Percentiles rank a stretch among this genome's conserved stretches.
These are phyloP conservation scores for Ceyx erithaca DNA, from an alignment of 2,797 vertebrate genomes.

Conservation along the genomic window DNA sequence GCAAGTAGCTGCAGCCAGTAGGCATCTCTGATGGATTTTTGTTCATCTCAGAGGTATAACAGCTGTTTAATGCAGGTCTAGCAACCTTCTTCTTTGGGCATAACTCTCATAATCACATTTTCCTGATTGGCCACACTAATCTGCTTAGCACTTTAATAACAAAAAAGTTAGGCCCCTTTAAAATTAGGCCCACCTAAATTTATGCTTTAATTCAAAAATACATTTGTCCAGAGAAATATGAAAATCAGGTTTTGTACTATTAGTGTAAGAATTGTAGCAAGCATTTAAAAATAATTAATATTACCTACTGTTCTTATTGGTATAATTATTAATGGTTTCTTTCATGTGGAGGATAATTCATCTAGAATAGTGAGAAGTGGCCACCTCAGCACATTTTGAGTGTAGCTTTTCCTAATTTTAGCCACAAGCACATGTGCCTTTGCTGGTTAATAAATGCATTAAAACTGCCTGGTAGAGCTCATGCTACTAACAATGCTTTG, in stretches of 20 bases:
- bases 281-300: not conserved
- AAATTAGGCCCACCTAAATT: constrained; percentile 40
- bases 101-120: not conserved
- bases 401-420: constrained; percentile 11
- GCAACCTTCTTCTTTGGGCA: not conserved
- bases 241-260: not conserved
- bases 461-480: not conserved
- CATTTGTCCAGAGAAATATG: constrained; percentile 8
- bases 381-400: not conserved
- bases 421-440: not conserved
- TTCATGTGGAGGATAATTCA: not conserved
- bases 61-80: not conserved
- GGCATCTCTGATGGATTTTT: not conserved
- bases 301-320: not conserved
- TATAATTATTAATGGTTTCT: not conserved
- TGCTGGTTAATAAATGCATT: not conserved
- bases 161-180: constrained; percentile 21
- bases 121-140: constrained; percentile 35
- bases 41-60: constrained; percentile 8
- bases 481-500: constrained; percentile 27
- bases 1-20: not conserved
- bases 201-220: not conserved
- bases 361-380: not conserved
- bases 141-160: constrained; percentile 1
- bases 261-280: not conserved